phyloP scores from a whole-genome alignment of 2,888 invertebrate species.

The Mesorhabditis belari region DNA sequence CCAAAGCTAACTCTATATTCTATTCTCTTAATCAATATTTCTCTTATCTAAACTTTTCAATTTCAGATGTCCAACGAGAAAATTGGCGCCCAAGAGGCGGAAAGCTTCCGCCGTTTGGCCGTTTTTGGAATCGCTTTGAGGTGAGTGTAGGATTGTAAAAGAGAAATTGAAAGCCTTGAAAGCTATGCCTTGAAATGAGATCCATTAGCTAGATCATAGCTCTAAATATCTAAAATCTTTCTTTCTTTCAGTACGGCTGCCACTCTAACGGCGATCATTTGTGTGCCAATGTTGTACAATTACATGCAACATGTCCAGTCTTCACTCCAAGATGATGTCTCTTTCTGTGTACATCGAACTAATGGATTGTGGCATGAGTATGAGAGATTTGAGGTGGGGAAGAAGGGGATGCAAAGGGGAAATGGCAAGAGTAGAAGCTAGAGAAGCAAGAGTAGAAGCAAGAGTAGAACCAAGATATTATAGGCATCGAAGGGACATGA shows the following conservation, averaged over 20 bases:
- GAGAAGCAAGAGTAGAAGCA: too few relatives aligned
- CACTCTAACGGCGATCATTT: slow-evolving; percentile 45
- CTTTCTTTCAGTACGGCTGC: slow-evolving; percentile 29
- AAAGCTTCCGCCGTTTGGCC: slow-evolving; percentile 38
- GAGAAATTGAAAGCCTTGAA: too few relatives aligned
- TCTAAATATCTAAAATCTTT: too few relatives aligned
- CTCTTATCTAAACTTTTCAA: too few relatives aligned
- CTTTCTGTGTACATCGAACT: slow-evolving; percentile 32
- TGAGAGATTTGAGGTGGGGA: slow-evolving; percentile 18
- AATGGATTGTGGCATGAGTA: slow-evolving; percentile 42
- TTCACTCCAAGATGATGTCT: slow-evolving; percentile 43
- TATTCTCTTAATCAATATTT: background rate
- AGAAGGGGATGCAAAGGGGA: too few relatives aligned
- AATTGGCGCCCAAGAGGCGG: slow-evolving; percentile 37
- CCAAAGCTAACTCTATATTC: too few relatives aligned
- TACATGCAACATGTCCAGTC: slow-evolving; percentile 51
- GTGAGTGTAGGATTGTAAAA: too few relatives aligned
- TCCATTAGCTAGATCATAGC: too few relatives aligned
- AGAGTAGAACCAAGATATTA: too few relatives aligned
- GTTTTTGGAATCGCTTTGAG: slow-evolving; percentile 41
- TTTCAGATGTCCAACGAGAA: slow-evolving; percentile 25
- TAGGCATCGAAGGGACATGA: slow-evolving; percentile 7
- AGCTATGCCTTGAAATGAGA: too few relatives aligned
- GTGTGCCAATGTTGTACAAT: slow-evolving; percentile 52
- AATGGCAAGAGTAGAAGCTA: too few relatives aligned